phyloP scores from a whole-genome alignment of 2,113 vertebrate genomes.

The Xenopus borealis region DNA sequence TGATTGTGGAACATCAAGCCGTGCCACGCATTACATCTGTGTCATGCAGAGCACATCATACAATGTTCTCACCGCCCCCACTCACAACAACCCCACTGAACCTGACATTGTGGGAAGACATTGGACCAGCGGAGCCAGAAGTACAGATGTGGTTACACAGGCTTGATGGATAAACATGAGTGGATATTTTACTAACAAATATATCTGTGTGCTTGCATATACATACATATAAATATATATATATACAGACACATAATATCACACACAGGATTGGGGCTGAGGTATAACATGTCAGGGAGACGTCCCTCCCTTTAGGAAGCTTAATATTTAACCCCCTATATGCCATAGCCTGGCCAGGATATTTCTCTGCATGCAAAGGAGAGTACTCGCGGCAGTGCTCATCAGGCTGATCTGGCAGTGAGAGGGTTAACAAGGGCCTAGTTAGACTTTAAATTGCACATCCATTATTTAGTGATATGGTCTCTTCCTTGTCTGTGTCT shows the following conservation, averaged over 20 bases:
- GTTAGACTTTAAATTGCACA: slow-evolving; percentile 36
- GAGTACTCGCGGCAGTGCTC: slow-evolving; percentile 16
- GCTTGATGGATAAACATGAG: slow-evolving; percentile 30
- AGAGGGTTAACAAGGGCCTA: slow-evolving; percentile 22
- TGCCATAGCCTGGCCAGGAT: slow-evolving; percentile 25
- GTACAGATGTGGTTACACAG: slow-evolving; percentile 34
- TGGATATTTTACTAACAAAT: slow-evolving; percentile 23
- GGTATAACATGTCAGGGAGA: slow-evolving; percentile 42
- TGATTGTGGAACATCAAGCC: background rate
- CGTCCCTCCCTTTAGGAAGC: slow-evolving; percentile 33
- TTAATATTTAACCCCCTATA: slow-evolving; percentile 18
- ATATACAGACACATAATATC: slow-evolving; percentile 20
- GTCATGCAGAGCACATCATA: slow-evolving; percentile 5
- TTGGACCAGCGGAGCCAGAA: slow-evolving; percentile 27
- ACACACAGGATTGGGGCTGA: slow-evolving; percentile 27
- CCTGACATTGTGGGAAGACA: slow-evolving; percentile 40
- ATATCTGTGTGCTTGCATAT: slow-evolving; percentile 8
- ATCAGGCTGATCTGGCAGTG: slow-evolving; percentile 31
- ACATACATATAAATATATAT: slow-evolving; percentile 34
- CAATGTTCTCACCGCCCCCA: slow-evolving; percentile 8
- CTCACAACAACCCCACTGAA: slow-evolving; percentile 9
- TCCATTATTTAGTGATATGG: slow-evolving; percentile 2
- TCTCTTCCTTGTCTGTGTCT: background rate
- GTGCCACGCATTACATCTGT: background rate
- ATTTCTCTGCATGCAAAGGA: slow-evolving; percentile 31